Base-by-base conservation (phyloP, 2,113 vertebrate species). In the Chloropsis cyanopogon region DNA sequence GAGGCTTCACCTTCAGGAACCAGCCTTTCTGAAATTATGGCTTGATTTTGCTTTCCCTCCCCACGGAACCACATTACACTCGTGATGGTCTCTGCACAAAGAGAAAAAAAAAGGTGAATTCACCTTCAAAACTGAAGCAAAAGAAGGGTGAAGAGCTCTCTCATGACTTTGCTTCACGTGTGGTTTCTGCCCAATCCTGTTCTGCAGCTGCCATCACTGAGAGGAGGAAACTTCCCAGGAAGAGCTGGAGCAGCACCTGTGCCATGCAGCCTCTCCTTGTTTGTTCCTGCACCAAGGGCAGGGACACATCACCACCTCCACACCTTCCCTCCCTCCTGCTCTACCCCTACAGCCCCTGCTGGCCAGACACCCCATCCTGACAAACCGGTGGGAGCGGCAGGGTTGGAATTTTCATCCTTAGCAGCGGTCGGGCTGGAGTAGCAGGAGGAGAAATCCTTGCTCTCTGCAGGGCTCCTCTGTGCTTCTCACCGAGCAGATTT, bases 311-410 rank as follows among this genome's bases (percentile, higher is more conserved):
- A 4, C 1, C 44, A 18, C 21, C 52, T 15, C 29, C 50, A 6
- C 33, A 11, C 39, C 54, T 56, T 3, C 4, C 23, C 52, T 65
- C 12, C 66, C 28, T 69, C 24, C 76, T 3, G 1, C 22, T 29
- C 12, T 72, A 8, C 10, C 54, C 63, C 53, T 14, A 0, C 14
- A 54, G 79, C 49, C 52, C 29, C 28, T 56, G 69, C 37, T 37
- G 44, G 8, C 49, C 57, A 7, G 61, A 14, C 47, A 6, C 7
- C 64, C 14, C 2, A 20, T 37, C 31, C 44, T 37, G 20, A 12
- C 21, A 33, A 31, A 11, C 2, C 50, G 24, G 14, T 2, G 11
- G 35, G 31, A 42, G 61, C 31, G 57, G 24, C 0, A 10, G 0
- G 64, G 54, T 37, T 70, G 60, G 18, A 15, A 26, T 37, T 25